A percentile compares a stretch with the other conserved stretches of the same genome.
Evolutionary conservation across 2,113 vertebrate genomes (phyloP).

Genomic region (Mohoua ochrocephala): DNA sequence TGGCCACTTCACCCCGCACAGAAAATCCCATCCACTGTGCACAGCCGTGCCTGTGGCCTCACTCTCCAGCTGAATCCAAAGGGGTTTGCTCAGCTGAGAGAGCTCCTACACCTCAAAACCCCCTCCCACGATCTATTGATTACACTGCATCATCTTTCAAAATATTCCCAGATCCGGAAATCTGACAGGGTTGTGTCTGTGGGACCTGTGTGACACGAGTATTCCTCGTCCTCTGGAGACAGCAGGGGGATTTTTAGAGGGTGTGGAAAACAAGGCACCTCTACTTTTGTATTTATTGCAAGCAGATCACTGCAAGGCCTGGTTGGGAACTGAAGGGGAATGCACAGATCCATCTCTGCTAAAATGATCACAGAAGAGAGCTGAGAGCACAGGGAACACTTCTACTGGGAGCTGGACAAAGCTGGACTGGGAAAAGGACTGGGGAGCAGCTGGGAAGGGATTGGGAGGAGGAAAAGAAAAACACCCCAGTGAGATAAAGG

Average conservation of each 20-base stretch:
- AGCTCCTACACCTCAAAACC: background rate
- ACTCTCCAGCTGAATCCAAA: background rate
- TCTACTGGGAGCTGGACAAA: background rate
- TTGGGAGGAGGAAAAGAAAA: background rate
- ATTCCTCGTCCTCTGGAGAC: background rate
- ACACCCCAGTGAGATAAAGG: background rate
- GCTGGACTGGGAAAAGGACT: background rate
- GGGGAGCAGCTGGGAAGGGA: background rate
- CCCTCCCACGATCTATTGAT: fast-evolving
- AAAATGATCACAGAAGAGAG: background rate
- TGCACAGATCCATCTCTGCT: background rate
- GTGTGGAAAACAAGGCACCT: fast-evolving
- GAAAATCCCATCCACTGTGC: background rate
- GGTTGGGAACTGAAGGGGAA: background rate
- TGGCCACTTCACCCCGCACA: background rate
- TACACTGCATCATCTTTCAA: background rate
- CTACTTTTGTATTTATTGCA: background rate
- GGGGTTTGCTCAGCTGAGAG: background rate
- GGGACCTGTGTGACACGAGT: background rate
- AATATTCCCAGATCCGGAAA: background rate
- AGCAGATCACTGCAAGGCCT: background rate
- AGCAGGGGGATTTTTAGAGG: background rate
- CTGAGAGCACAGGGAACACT: background rate
- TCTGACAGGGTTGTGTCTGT: no score
- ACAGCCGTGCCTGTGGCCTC: background rate